Evolutionary conservation across 2,113 vertebrate genomes (phyloP).

Genomic region (Cyprinodon variegatus): DNA sequence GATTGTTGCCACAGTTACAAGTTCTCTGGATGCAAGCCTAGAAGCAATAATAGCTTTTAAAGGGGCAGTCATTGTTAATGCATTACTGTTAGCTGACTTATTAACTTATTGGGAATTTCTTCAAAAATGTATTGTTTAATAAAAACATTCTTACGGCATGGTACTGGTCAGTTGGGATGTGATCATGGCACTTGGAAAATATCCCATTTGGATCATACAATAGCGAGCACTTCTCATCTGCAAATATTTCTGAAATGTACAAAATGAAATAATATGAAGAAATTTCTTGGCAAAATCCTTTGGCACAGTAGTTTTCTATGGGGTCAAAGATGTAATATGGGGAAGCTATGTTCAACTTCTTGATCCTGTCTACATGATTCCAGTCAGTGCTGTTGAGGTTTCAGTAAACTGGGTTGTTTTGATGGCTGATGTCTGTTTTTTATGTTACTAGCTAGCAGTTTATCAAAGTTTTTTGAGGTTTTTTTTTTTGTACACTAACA

Average conservation of each 20-base stretch:
- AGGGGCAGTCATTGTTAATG: not conserved
- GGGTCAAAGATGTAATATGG: too few species aligned
- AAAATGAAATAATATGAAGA: not conserved
- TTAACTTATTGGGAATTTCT: not conserved
- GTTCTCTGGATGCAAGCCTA: conserved; percentile 74
- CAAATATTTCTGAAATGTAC: conserved; percentile 78
- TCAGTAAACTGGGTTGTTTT: too few species aligned
- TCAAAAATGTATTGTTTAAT: not conserved
- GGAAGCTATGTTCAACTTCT: too few species aligned
- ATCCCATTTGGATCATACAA: conserved; percentile 74
- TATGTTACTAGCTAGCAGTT: too few species aligned
- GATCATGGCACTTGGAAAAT: conserved; percentile 80
- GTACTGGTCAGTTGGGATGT: conserved; percentile 74
- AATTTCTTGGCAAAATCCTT: not conserved
- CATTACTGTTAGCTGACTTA: not conserved
- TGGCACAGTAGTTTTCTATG: not conserved
- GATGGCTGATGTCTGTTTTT: too few species aligned
- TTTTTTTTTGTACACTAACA: too few species aligned
- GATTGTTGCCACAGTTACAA: conserved; percentile 55
- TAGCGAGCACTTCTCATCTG: conserved; percentile 73
- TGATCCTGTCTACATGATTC: too few species aligned
- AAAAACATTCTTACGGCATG: conserved; percentile 59
- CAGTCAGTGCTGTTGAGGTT: too few species aligned
- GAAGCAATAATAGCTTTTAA: conserved; percentile 11
- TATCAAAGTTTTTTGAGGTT: too few species aligned